Evolutionary conservation across 2,888 invertebrate genomes (phyloP), one percentile per base, ranked within the genome.

Genomic region (Tetanocera ferruginea): DNA sequence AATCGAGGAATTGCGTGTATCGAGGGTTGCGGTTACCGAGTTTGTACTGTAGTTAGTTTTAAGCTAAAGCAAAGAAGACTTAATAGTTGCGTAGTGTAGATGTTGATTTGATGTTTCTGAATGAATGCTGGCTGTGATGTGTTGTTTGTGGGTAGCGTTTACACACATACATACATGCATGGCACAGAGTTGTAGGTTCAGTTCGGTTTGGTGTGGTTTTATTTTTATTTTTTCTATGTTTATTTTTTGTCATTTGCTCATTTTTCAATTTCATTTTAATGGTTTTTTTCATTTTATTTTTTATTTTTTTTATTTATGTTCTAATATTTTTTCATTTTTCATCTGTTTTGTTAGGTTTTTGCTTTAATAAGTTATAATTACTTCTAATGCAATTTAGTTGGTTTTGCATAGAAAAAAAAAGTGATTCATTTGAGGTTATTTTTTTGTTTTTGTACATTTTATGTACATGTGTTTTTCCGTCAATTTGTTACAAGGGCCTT

Each of bases 341-440:
- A 55, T 25, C 67, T 77, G 77, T 78, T 78, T 76, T 80, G 69
- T 51, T 66, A 62, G 76, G 77, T 82, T 81, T 83, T 82, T 82
- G 37, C 66, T 67, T 75, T 85, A 87, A 87, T 87, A 86, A 86
- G 87, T 86, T 87, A 85, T 88, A 88, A 88, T 87, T 84, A 87
- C 87, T 83, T 84, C 83, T 88, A 87, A 87, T 88, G 87, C 87
- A 87, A 87, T 87, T 88, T 88, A 83, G 85, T 84, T 83, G 66
- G 23, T 57, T 52, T 62, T 74, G 71, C 74, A 67, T 67, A 73
- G 37, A 79, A 76, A 74, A 76, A 74, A 74, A 71, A n/a, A 79
- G 37, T 80, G 79, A 71, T 70, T 79, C 80, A 81, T 79, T 76
- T 78, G 77, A 74, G 66, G 75, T 69, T 31, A 78, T 37, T 23